Evolutionary conservation across 2,113 vertebrate species (phyloP).

Genomic region (Vicugna pacos): DNA sequence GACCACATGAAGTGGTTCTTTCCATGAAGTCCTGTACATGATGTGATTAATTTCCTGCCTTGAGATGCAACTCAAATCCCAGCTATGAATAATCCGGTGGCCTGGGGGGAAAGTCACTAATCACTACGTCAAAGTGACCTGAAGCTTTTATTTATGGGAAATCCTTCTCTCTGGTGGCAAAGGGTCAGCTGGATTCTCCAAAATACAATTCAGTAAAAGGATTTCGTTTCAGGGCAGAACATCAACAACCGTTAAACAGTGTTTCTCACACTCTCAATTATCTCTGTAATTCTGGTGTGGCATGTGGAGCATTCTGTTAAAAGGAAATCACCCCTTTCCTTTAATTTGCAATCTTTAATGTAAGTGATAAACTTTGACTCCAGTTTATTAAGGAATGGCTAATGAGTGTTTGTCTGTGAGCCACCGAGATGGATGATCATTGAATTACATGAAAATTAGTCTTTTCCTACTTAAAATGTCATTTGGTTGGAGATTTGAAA

Average conservation of each 20-base stretch:
- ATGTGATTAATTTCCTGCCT: constrained; percentile 58
- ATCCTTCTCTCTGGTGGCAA: constrained; percentile 24
- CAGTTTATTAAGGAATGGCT: background rate
- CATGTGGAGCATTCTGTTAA: background rate
- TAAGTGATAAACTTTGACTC: background rate
- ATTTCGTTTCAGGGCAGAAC: background rate
- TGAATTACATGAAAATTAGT: constrained; percentile 66
- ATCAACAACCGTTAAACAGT: background rate
- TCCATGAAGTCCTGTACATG: background rate
- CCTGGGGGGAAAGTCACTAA: background rate
- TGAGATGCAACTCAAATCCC: background rate
- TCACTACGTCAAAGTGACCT: background rate
- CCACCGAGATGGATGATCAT: constrained; percentile 49
- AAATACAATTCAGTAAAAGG: constrained; percentile 34
- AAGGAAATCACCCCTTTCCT: constrained; percentile 61
- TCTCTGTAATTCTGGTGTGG: constrained; percentile 37
- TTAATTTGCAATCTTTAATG: constrained; percentile 13
- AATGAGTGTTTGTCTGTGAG: background rate
- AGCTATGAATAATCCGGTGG: background rate
- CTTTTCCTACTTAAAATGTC: constrained; percentile 81
- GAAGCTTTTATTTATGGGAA: background rate
- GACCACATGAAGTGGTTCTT: constrained; percentile 43
- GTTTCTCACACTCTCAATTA: constrained; percentile 61
- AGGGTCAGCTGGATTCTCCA: constrained; percentile 40
- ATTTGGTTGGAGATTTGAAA: constrained; percentile 61